Evolutionary conservation across 2,888 invertebrate genomes (phyloP), one percentile per base, ranked within the genome.

Genomic region (Napeogenes sylphis): DNA sequence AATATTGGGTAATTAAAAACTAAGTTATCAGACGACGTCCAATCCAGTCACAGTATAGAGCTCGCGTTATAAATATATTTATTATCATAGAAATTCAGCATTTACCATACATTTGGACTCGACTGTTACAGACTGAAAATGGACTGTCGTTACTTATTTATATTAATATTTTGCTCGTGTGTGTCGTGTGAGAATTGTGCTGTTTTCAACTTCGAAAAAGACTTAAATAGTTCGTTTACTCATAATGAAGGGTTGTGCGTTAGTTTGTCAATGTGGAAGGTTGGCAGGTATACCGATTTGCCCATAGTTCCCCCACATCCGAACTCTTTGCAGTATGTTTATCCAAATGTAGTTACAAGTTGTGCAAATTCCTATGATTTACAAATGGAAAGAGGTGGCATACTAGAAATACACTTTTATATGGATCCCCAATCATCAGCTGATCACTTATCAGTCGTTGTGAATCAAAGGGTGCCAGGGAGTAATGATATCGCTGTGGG

Each of bases 381-480:
- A 58, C 38, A 68, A 0, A 76, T 84, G 75, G 55, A 71, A 3
- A 62, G 70, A 8, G 65, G 66, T 6, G 84, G 84, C 14, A 45
- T 58, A 13, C 54, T 86, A 3, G 80, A 85, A 76, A 71, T 80
- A 2, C 74, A 75, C 53, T 59, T 81, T 10, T 82, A 70, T 58
- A 76, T 83, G 73, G 68, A 76, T 12, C 70, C 77, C 4, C 35
- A 32, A 0, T 58, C 61, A 4, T 0, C 1, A 2, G 55, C 54
- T 6, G 80, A 83, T 65, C 73, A 74, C 51, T 59, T 86, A 4
- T 70, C 74, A 4, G 60, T 84, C 6, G 60, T 81, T 8, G 75
- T 77, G 35, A 71, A 75, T 64, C 75, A 80, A 65, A 67, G 71
- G 38, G 64, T 67, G 3, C 59, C 58, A 0, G 66, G 56, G 4